Percentiles rank a stretch among this genome's conserved stretches.
Conservation (phyloP, 2,113 vertebrate species). For the Falcunculus frontatus region DNA sequence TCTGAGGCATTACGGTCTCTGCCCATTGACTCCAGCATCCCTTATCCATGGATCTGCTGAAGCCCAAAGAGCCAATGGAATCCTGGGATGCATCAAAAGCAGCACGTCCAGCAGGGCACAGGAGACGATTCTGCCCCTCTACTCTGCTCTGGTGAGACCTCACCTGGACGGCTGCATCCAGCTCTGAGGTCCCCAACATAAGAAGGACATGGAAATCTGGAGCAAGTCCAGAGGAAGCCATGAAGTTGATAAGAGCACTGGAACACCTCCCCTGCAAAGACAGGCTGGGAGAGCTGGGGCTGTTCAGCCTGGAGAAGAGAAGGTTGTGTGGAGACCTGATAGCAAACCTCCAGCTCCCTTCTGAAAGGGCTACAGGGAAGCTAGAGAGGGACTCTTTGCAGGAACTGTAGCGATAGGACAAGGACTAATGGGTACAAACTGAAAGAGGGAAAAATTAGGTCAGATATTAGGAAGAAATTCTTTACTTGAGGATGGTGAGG, state of each 20-base stretch:
- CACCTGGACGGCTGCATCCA: neutral
- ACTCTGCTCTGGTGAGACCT: neutral
- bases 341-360: too few species aligned
- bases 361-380: neutral
- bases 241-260: neutral
- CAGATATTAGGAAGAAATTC: neutral
- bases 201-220: neutral
- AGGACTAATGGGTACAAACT: neutral
- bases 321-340: neutral
- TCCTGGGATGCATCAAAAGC: neutral
- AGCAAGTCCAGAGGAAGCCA: neutral
- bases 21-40: neutral
- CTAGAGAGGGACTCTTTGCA: neutral
- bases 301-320: neutral
- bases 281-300: neutral
- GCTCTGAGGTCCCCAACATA: neutral
- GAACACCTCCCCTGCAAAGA: neutral
- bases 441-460: neutral
- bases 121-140: neutral
- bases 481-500: neutral
- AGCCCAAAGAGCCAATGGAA: neutral
- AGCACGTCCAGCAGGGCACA: neutral
- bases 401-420: accelerated
- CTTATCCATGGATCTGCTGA: accelerated
- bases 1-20: accelerated